Evolutionary conservation across 1,140 invertebrate genomes (phyloP).

Genomic region (Chironomus striatipennis): DNA sequence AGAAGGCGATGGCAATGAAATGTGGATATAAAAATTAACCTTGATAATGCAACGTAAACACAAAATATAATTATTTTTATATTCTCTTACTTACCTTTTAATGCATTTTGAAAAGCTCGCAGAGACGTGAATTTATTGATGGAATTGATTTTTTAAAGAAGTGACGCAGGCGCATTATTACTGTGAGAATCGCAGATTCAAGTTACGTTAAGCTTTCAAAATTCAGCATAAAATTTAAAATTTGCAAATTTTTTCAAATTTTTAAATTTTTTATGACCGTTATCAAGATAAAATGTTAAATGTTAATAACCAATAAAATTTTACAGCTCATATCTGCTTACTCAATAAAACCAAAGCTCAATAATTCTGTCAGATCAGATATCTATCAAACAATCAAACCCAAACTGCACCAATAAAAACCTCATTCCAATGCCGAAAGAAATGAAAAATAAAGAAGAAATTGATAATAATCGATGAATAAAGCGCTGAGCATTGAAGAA

Average conservation of each 20-base stretch:
- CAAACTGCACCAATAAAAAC: too few species aligned
- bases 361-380: too few species aligned
- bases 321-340: too few species aligned
- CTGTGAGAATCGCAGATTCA: neutral
- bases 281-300: too few species aligned
- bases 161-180: too few species aligned
- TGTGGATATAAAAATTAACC: neutral
- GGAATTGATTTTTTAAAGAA: neutral
- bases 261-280: too few species aligned
- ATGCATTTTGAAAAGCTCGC: neutral
- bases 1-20: too few species aligned
- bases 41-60: conserved; percentile 20
- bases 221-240: too few species aligned
- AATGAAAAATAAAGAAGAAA: neutral
- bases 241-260: too few species aligned
- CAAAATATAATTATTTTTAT: conserved; percentile 22
- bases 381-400: too few species aligned
- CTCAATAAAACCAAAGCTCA: too few species aligned
- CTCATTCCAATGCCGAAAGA: neutral
- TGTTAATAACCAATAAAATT: too few species aligned
- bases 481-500: neutral
- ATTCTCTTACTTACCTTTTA: neutral
- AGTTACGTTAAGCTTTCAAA: neutral
- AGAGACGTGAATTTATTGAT: neutral
- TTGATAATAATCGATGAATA: conserved; percentile 17